Evolutionary conservation across 2,113 vertebrate species (phyloP).

Genomic region (Sula dactylatra): DNA sequence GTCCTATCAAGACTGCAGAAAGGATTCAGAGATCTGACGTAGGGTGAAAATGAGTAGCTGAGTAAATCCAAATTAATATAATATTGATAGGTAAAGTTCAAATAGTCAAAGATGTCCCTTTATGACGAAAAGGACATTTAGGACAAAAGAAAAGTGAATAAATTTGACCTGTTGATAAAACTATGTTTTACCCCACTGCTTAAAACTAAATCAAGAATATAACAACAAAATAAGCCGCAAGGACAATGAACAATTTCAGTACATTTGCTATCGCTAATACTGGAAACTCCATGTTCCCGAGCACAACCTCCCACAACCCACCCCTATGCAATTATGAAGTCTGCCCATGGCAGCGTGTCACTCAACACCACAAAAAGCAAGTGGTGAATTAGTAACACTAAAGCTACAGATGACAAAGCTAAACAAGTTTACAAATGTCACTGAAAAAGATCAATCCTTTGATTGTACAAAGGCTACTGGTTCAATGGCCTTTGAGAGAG

Average conservation of each 20-base stretch:
- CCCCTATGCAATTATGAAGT: background rate
- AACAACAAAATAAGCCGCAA: background rate
- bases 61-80: background rate
- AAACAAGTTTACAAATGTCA: background rate
- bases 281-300: background rate
- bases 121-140: background rate
- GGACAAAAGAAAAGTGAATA: background rate
- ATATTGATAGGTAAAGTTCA: background rate
- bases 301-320: background rate
- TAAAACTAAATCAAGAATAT: background rate
- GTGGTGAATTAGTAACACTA: background rate
- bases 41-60: background rate
- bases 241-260: background rate
- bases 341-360: background rate
- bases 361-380: background rate
- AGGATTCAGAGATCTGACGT: background rate
- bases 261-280: background rate
- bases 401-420: background rate
- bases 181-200: background rate
- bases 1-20: background rate
- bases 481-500: slow-evolving; percentile 17
- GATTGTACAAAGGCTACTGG: background rate
- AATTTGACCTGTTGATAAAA: background rate
- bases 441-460: background rate
- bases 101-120: background rate